phyloP scores from a whole-genome alignment of 2,888 invertebrate species.

The Schrankia costaestrigalis region DNA sequence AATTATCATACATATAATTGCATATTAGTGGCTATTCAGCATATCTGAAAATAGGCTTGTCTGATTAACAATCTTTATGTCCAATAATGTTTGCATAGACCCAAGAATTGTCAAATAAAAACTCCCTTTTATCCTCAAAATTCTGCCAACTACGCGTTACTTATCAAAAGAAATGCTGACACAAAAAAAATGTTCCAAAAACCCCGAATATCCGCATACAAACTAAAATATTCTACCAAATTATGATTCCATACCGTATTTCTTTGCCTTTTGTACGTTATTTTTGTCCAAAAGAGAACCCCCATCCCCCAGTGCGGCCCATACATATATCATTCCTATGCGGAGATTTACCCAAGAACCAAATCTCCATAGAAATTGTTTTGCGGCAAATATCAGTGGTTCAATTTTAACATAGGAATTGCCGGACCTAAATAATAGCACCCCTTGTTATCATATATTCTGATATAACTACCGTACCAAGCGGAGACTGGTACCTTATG shows the following conservation, averaged over 20 bases:
- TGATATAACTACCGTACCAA: slow-evolving; percentile 50
- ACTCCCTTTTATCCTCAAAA: slow-evolving; percentile 18
- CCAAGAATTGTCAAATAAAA: slow-evolving; percentile 24
- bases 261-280: slow-evolving; percentile 44
- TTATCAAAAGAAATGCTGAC: slow-evolving; percentile 31
- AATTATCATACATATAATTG: too few species aligned
- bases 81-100: slow-evolving; percentile 13
- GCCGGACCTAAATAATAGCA: slow-evolving; percentile 72
- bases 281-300: slow-evolving; percentile 57
- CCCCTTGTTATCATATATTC: slow-evolving; percentile 70
- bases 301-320: slow-evolving; percentile 35
- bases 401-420: slow-evolving; percentile 77
- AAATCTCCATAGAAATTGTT: slow-evolving; percentile 79
- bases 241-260: slow-evolving; percentile 36
- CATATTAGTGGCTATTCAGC: too few species aligned
- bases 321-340: slow-evolving; percentile 65
- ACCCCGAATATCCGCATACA: slow-evolving; percentile 36
- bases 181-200: slow-evolving; percentile 28
- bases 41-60: slow-evolving; percentile 9
- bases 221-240: slow-evolving; percentile 43
- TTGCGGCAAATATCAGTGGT: slow-evolving; percentile 71
- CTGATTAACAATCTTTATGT: slow-evolving; percentile 13
- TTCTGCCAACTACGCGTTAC: slow-evolving; percentile 18
- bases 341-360: slow-evolving; percentile 73
- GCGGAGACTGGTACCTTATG: slow-evolving; percentile 51